Conservation (phyloP, 2,888 invertebrate species). For the Apomyelois bistriatella region DNA sequence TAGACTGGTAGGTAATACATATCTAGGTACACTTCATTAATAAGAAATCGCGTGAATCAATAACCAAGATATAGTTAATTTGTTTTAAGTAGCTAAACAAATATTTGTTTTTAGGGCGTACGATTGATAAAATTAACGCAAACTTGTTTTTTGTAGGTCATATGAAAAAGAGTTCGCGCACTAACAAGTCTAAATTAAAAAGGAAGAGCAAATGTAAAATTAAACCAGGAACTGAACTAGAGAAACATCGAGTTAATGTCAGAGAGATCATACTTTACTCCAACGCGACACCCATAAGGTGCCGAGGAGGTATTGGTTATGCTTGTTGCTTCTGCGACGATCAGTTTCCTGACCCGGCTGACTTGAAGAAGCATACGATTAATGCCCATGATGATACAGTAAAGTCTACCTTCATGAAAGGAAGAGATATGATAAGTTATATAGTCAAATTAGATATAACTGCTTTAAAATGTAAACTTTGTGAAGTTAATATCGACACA, state of each 20-base stretch:
- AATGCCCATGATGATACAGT: conserved; percentile 29
- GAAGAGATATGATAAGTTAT: conserved; percentile 36
- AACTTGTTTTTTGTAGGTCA: conserved; percentile 13
- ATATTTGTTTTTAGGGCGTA: too few relatives aligned
- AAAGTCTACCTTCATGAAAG: conserved; percentile 35
- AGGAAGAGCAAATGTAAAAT: conserved; percentile 20
- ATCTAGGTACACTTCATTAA: too few relatives aligned
- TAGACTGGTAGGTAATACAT: too few relatives aligned
- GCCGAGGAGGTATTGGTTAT: conserved; percentile 40
- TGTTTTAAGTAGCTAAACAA: too few relatives aligned
- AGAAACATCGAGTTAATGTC: conserved; percentile 42
- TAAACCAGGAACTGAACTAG: conserved; percentile 28
- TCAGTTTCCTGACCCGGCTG: conserved; percentile 32
- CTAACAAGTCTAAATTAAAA: not conserved
- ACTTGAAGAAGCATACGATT: conserved; percentile 42
- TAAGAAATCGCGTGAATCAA: too few relatives aligned
- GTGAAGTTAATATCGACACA: conserved; percentile 26
- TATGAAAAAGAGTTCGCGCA: conserved; percentile 4
- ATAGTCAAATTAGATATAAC: conserved; percentile 50
- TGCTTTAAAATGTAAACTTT: conserved; percentile 35
- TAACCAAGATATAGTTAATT: too few relatives aligned
- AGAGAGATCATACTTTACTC: conserved; percentile 37
- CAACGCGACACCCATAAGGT: conserved; percentile 50
- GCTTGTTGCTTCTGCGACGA: conserved; percentile 41
- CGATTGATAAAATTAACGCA: not conserved